Percentiles rank a stretch among this genome's conserved stretches.
phyloP scores from a whole-genome alignment of 2,797 vertebrate species.

The Erethizon dorsatum region DNA sequence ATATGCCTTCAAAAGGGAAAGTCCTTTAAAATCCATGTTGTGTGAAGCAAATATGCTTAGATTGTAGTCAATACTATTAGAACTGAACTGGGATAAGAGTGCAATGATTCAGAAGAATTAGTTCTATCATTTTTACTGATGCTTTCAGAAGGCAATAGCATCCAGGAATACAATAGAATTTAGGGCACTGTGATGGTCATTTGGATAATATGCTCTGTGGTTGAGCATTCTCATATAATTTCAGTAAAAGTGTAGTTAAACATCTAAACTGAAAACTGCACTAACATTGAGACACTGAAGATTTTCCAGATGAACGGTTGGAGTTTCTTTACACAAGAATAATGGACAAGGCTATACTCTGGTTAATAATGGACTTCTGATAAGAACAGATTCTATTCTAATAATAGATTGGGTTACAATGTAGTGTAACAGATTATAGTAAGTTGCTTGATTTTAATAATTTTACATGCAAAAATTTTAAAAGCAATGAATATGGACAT shows the following conservation, averaged over 20 bases:
- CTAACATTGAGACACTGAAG: background rate
- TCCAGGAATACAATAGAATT: conserved; percentile 60
- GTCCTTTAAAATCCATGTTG: conserved; percentile 75
- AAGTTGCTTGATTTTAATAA: conserved; percentile 60
- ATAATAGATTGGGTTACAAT: conserved; percentile 41
- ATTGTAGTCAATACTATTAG: conserved; percentile 75
- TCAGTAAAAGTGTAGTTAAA: conserved; percentile 17
- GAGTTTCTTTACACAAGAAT: conserved; percentile 41
- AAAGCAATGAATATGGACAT: conserved; percentile 73
- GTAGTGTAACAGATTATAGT: conserved; percentile 77
- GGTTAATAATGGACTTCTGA: conserved; percentile 75
- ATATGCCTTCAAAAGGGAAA: conserved; percentile 78
- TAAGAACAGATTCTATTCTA: conserved; percentile 75
- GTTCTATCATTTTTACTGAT: conserved; percentile 70
- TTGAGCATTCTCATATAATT: background rate
- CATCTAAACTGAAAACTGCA: background rate
- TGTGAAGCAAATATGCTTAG: conserved; percentile 81
- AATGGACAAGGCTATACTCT: conserved; percentile 18
- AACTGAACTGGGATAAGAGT: conserved; percentile 35
- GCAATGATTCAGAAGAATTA: conserved; percentile 77
- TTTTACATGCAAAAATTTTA: conserved; percentile 65
- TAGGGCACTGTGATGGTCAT: background rate
- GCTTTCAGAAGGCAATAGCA: conserved; percentile 69
- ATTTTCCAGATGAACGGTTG: conserved; percentile 55
- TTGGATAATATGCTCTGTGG: background rate